Conservation (phyloP, 2,888 invertebrate genomes). For the Agapostemon virescens region DNA sequence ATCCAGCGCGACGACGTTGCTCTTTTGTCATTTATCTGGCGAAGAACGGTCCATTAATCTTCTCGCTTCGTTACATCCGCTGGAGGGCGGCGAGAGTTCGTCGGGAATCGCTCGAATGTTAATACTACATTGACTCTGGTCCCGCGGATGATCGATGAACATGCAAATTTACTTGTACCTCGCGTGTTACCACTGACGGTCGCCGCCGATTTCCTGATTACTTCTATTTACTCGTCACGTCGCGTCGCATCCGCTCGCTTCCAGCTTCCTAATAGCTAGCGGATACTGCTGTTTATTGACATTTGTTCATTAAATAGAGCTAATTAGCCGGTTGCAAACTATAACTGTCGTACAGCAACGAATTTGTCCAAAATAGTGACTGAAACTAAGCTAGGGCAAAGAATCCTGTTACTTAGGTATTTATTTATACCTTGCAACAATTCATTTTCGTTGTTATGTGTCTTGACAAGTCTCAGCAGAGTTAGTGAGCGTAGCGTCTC, state of each 20-base stretch:
- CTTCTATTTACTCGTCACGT: conserved; percentile 19
- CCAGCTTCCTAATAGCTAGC: neutral
- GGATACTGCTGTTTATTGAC: neutral
- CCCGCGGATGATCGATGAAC: conserved; percentile 43
- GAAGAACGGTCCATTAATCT: conserved; percentile 53
- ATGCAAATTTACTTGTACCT: conserved; percentile 20
- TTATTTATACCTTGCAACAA: too few species aligned
- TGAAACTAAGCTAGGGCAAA: too few species aligned
- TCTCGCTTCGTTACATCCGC: conserved; percentile 42
- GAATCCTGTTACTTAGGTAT: too few species aligned
- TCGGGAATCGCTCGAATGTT: conserved; percentile 36
- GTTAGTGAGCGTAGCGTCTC: too few species aligned
- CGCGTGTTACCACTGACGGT: neutral
- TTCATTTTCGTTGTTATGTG: too few species aligned
- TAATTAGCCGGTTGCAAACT: neutral
- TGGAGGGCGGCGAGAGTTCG: neutral
- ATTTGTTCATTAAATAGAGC: neutral
- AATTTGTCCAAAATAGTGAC: neutral
- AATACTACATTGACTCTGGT: conserved; percentile 41
- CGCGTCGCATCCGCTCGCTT: neutral
- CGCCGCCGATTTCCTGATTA: conserved; percentile 13
- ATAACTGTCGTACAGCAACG: neutral
- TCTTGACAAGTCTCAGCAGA: too few species aligned
- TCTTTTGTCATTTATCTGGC: conserved; percentile 45
- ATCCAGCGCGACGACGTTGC: conserved; percentile 18